Percentiles rank a stretch among this genome's conserved stretches.
Evolutionary conservation across 92 coral and sea anemone species (phyloP).

Genomic region (Pocillopora meandrina): DNA sequence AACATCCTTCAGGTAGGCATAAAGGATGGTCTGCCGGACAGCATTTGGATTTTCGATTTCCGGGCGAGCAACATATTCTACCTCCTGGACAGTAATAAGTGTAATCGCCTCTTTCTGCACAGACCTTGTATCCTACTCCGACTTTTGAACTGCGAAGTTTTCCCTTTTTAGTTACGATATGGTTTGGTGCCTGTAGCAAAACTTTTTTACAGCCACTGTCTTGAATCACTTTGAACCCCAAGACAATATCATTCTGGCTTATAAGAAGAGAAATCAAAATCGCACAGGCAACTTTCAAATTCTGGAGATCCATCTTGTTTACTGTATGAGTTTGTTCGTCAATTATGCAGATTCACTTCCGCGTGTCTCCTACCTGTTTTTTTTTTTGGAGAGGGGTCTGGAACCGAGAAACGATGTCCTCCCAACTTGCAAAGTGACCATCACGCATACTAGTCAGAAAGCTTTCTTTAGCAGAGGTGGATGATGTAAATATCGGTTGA

Average conservation of each 20-base stretch:
- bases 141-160: not conserved
- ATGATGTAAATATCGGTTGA: no score
- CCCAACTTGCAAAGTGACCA: no score
- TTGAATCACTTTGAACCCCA: not conserved
- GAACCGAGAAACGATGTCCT: no score
- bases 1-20: conserved; percentile 20
- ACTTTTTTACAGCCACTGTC: conserved; percentile 1
- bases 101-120: not conserved
- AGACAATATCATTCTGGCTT: not conserved
- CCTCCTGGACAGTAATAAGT: not conserved
- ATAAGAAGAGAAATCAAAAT: no score
- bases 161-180: not conserved
- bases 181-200: not conserved
- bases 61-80: conserved; percentile 18
- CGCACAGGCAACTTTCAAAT: no score
- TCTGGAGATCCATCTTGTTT: no score
- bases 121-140: not conserved
- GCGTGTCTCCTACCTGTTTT: no score
- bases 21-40: conserved; percentile 28
- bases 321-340: no score
- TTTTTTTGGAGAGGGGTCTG: no score
- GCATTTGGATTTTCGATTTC: conserved; percentile 7
- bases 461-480: no score
- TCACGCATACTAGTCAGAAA: no score
- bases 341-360: no score